A percentile compares a stretch with the other conserved stretches of the same genome.
phyloP scores from a whole-genome alignment of 2,888 invertebrate genomes.

The Drosophila neonasuta region DNA sequence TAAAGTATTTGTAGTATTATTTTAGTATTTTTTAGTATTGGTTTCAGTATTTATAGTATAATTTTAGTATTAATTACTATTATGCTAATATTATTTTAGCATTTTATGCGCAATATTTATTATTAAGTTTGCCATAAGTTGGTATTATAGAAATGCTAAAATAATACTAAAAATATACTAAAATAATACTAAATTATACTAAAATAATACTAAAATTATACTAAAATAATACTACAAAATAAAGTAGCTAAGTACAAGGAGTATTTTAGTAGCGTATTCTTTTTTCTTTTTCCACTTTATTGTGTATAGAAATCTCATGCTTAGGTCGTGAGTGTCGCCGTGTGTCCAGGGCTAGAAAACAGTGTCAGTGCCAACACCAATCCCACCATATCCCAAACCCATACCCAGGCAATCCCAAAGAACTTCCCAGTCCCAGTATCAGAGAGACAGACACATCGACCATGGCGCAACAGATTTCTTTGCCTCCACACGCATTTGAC shows the following conservation, averaged over 20 bases:
- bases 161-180: too few species aligned
- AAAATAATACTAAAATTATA: too few species aligned
- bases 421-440: slow-evolving; percentile 27
- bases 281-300: slow-evolving; percentile 3
- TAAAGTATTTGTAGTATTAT: too few species aligned
- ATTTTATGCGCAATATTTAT: too few species aligned
- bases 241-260: neutral
- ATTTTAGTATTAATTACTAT: too few species aligned
- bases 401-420: slow-evolving; percentile 12
- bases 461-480: slow-evolving; percentile 72
- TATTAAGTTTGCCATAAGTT: too few species aligned
- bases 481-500: slow-evolving; percentile 75
- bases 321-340: slow-evolving; percentile 25
- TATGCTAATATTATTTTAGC: too few species aligned
- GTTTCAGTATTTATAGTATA: too few species aligned
- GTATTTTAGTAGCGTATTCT: neutral
- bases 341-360: slow-evolving; percentile 13
- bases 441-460: slow-evolving; percentile 28
- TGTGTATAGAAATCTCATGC: slow-evolving; percentile 36
- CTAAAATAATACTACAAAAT: too few species aligned
- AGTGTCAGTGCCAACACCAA: slow-evolving; percentile 19
- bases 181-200: too few species aligned
- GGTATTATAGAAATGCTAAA: too few species aligned
- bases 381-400: slow-evolving; percentile 1
- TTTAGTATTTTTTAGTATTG: too few species aligned